Conservation (phyloP, 2,113 vertebrate species). For the Bubalus kerabau region DNA sequence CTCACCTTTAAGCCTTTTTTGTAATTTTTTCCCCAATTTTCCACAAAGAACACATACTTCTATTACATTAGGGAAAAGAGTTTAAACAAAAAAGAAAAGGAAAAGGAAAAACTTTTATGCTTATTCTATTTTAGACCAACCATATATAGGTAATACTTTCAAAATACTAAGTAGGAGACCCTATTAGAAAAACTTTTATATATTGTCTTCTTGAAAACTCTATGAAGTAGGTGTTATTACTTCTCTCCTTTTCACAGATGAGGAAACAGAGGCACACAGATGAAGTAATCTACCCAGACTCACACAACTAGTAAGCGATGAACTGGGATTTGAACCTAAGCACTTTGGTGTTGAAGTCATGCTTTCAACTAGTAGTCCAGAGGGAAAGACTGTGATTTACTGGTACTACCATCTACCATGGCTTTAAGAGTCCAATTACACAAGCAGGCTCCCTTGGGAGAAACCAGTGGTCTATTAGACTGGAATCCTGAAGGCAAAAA, state of each 20-base stretch:
- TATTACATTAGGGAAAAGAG: background rate
- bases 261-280: background rate
- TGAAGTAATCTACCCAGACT: background rate
- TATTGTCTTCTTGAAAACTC: background rate
- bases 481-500: background rate
- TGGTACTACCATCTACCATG: background rate
- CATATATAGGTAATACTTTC: background rate
- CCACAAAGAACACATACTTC: background rate
- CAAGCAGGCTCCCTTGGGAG: background rate
- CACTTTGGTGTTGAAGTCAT: background rate
- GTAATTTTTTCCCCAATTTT: background rate
- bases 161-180: background rate
- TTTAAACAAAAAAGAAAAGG: background rate
- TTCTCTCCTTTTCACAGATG: background rate
- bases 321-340: background rate
- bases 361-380: constrained; percentile 9
- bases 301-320: background rate
- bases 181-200: background rate
- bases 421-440: background rate
- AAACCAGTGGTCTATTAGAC: background rate
- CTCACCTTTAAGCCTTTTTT: background rate
- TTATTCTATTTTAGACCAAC: constrained; percentile 26
- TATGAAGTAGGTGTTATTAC: background rate
- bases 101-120: background rate
- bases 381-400: background rate